Evolutionary conservation across 2,888 invertebrate genomes (phyloP).

Genomic region (Melanostoma scalare): DNA sequence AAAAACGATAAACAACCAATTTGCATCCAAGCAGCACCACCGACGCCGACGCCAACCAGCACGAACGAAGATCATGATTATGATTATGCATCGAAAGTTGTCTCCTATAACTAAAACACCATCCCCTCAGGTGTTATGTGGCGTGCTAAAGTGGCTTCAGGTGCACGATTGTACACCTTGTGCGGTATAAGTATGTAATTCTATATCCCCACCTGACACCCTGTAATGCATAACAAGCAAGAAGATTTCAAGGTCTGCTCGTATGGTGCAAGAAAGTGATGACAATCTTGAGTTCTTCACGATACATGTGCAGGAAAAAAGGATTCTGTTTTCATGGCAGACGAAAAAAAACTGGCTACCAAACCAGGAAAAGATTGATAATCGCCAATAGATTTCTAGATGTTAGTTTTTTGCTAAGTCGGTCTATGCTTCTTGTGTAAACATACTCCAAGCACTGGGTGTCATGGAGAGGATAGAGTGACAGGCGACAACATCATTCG

Average conservation of each 20-base stretch:
- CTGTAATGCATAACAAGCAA: conserved; percentile 31
- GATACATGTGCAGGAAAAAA: conserved; percentile 4
- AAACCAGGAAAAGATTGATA: conserved; percentile 40
- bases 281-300: conserved; percentile 14
- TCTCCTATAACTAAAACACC: not conserved
- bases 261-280: not conserved
- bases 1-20: conserved; percentile 66
- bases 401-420: conserved; percentile 29
- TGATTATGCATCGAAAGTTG: conserved; percentile 3
- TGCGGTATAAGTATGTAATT: conserved; percentile 55
- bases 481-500: conserved; percentile 36
- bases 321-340: conserved; percentile 20
- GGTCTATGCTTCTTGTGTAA: conserved; percentile 35
- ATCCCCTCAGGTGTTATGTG: conserved; percentile 14
- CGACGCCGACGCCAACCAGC: not conserved
- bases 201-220: conserved; percentile 59
- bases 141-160: conserved; percentile 52
- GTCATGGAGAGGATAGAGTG: not conserved
- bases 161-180: conserved; percentile 63
- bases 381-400: conserved; percentile 44
- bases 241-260: conserved; percentile 40
- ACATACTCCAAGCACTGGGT: conserved; percentile 24
- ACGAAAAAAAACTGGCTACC: not conserved
- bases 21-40: conserved; percentile 37
- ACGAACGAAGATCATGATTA: conserved; percentile 29